phyloP scores from a whole-genome alignment of 2,888 invertebrate genomes.

The Agelastica alni region DNA sequence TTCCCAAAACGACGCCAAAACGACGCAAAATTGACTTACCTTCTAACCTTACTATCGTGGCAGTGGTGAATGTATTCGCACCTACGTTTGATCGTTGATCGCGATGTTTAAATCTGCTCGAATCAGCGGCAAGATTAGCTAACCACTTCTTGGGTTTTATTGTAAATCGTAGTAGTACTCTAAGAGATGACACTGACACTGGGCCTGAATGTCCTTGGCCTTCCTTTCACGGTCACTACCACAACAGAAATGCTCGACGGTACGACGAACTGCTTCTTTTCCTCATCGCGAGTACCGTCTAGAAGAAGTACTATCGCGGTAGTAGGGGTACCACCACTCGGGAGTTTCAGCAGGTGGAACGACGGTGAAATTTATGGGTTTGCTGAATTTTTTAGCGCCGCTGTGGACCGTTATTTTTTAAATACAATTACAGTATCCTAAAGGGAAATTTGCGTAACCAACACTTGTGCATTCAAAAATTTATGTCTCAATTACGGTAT shows the following conservation, averaged over 20 bases:
- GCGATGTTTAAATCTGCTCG: slow-evolving; percentile 1
- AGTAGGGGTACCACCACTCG: slow-evolving; percentile 50
- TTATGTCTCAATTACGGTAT: no score
- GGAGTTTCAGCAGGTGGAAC: slow-evolving; percentile 49
- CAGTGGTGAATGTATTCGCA: not conserved
- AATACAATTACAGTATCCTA: no score
- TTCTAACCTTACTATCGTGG: not conserved
- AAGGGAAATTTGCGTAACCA: no score
- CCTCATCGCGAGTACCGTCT: slow-evolving; percentile 41
- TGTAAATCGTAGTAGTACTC: slow-evolving; percentile 11
- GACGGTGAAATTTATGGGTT: slow-evolving; percentile 7
- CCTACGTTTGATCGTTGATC: slow-evolving; percentile 8
- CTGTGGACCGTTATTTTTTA: not conserved
- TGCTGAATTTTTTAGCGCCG: slow-evolving; percentile 11
- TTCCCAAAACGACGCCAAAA: no score
- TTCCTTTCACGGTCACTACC: slow-evolving; percentile 57
- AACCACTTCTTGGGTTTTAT: not conserved
- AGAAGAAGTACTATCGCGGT: slow-evolving; percentile 48
- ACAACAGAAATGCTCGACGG: slow-evolving; percentile 57
- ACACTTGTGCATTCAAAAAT: no score
- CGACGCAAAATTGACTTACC: slow-evolving; percentile 20
- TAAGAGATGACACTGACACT: slow-evolving; percentile 45
- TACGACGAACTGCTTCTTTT: slow-evolving; percentile 57
- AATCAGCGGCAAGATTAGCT: not conserved
- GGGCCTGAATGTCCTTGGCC: slow-evolving; percentile 54